These are phyloP conservation scores for Holothuria leucospilota DNA, from an alignment of 53 echinoderm and acorn worm species.

Conservation along the genomic window DNA sequence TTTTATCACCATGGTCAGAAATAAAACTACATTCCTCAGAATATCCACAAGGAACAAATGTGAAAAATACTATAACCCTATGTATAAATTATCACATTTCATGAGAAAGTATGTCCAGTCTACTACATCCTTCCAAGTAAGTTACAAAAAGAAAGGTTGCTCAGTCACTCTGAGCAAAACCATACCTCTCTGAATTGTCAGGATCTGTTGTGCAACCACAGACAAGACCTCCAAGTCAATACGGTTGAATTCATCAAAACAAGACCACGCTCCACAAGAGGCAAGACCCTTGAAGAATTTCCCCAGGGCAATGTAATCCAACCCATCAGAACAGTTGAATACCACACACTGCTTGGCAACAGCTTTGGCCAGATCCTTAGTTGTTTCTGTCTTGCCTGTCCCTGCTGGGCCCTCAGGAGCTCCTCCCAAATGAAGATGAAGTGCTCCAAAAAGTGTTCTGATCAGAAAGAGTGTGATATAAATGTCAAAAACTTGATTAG, in stretches of 20 bases:
- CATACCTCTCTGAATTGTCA: conserved; percentile 98
- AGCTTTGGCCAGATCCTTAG: conserved; percentile 98
- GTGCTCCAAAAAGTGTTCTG: conserved; percentile 95
- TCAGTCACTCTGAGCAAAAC: background rate
- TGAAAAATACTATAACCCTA: too few species aligned
- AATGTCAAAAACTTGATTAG: too few species aligned
- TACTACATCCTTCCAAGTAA: too few species aligned
- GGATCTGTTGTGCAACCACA: conserved; percentile 98
- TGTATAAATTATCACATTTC: too few species aligned
- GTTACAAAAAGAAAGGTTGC: too few species aligned
- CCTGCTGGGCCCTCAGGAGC: conserved; percentile 97
- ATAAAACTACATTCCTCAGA: too few species aligned
- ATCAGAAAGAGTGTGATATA: background rate
- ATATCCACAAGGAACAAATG: too few species aligned
- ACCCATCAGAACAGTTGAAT: conserved; percentile 98
- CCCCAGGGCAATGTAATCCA: conserved; percentile 97
- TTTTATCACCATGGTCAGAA: too few species aligned
- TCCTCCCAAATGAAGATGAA: conserved; percentile 97
- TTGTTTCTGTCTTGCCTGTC: conserved; percentile 97
- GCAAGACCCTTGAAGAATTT: conserved; percentile 99
- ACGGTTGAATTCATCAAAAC: conserved; percentile 99
- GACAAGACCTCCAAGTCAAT: conserved; percentile 98
- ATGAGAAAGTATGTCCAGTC: too few species aligned
- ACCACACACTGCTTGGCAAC: conserved; percentile 99
- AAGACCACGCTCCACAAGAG: conserved; percentile 99